Conservation (phyloP, 2,113 vertebrate species). For the Perognathus longimembris region DNA sequence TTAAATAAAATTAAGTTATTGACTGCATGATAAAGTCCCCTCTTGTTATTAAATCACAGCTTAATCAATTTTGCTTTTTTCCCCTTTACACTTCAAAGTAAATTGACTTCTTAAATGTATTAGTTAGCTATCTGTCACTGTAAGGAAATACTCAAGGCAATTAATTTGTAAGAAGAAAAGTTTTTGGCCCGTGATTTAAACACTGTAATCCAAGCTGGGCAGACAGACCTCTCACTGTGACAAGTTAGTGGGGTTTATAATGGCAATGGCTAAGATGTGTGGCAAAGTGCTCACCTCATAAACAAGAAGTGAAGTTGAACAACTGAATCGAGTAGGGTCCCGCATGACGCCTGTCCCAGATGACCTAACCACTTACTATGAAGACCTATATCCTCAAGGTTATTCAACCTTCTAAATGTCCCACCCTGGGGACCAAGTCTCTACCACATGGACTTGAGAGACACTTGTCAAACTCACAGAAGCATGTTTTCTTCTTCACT, state of each 20-base stretch:
- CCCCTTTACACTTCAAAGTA: constrained; percentile 27
- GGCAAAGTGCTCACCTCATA: neutral
- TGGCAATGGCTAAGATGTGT: neutral
- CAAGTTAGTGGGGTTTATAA: neutral
- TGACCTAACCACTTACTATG: neutral
- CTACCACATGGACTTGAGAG: neutral
- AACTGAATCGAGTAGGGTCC: fast-evolving
- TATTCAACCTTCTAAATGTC: neutral
- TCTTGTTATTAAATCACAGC: constrained; percentile 13
- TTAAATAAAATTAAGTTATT: constrained; percentile 41
- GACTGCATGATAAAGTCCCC: constrained; percentile 20
- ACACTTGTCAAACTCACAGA: neutral
- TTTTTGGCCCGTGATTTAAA: neutral
- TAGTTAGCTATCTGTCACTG: neutral
- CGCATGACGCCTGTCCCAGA: no score
- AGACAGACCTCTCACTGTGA: neutral
- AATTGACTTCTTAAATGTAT: neutral
- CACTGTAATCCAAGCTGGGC: neutral
- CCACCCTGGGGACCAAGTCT: neutral
- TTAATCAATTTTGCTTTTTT: neutral
- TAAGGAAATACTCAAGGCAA: neutral
- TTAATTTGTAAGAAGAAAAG: neutral
- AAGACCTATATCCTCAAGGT: neutral
- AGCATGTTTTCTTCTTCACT: neutral
- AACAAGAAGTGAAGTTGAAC: neutral